These are phyloP conservation scores for Falco berigora DNA, from an alignment of 2,797 vertebrate genomes.

Conservation along the genomic window DNA sequence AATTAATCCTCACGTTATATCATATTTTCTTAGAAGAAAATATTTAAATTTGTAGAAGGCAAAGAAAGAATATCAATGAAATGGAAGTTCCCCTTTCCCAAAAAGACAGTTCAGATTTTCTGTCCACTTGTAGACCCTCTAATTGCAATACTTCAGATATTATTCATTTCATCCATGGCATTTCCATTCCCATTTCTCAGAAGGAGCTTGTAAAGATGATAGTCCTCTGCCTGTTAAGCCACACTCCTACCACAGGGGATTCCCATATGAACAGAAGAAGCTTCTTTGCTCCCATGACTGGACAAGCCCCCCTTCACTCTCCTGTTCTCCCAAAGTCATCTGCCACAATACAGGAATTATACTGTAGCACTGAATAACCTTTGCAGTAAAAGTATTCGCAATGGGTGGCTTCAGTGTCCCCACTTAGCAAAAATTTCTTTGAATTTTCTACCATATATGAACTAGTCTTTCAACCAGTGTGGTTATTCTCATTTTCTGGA, in stretches of 20 bases:
- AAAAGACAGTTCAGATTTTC: background rate
- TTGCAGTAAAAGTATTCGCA: background rate
- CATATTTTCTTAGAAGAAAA: background rate
- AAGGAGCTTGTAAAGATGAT: background rate
- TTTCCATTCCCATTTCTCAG: background rate
- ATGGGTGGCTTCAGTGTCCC: background rate
- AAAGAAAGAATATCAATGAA: background rate
- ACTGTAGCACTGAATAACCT: background rate
- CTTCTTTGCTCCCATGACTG: background rate
- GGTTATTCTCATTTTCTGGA: background rate
- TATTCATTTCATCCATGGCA: background rate
- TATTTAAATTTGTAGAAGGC: background rate
- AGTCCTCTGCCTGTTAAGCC: background rate
- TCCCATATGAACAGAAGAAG: background rate
- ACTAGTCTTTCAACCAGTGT: background rate
- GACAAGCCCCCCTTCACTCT: background rate
- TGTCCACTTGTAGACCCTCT: background rate
- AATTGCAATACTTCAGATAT: background rate
- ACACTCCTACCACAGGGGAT: background rate
- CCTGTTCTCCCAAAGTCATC: background rate
- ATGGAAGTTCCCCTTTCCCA: background rate
- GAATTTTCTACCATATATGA: background rate
- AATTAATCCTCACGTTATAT: slow-evolving; percentile 18
- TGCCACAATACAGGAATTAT: background rate
- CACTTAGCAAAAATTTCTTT: background rate